Percentiles rank a stretch among this genome's conserved stretches.
Conservation (phyloP, 2,797 vertebrate species). For the Vipera latastei region DNA sequence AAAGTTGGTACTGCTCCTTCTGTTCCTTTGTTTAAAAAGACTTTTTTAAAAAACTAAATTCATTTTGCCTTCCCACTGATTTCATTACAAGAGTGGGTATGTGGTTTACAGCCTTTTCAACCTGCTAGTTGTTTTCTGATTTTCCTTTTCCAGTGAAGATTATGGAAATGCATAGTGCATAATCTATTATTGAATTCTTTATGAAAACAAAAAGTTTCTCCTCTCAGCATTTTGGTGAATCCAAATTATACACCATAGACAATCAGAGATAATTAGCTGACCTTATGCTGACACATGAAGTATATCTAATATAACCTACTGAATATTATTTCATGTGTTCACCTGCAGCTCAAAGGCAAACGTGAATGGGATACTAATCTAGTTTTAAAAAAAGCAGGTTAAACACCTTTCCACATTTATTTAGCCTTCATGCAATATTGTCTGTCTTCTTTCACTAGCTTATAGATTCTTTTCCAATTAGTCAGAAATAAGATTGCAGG, state of each 20-base stretch:
- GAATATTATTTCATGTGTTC: background rate
- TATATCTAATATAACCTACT: slow-evolving; percentile 14
- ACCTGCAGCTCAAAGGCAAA: background rate
- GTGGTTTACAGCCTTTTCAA: background rate
- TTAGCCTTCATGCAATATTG: background rate
- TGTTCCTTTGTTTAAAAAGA: background rate
- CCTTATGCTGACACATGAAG: slow-evolving; percentile 21
- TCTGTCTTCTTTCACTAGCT: background rate
- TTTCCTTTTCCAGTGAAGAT: background rate
- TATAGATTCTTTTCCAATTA: slow-evolving; percentile 23
- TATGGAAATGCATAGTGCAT: background rate
- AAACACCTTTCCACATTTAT: background rate
- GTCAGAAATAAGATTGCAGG: slow-evolving; percentile 21
- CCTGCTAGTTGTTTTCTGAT: background rate
- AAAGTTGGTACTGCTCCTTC: background rate
- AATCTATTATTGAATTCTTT: background rate
- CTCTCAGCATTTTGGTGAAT: slow-evolving; percentile 21
- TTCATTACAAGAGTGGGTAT: background rate
- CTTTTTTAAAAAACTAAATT: background rate
- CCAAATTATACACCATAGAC: slow-evolving; percentile 13
- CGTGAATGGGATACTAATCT: slow-evolving; percentile 1
- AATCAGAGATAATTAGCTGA: slow-evolving; percentile 24
- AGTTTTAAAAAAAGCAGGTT: slow-evolving; percentile 8
- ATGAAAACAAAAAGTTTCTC: background rate
- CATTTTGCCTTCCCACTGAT: background rate